Base-by-base conservation (phyloP, 2,888 invertebrate genomes). In the Drosophila macrospina region DNA sequence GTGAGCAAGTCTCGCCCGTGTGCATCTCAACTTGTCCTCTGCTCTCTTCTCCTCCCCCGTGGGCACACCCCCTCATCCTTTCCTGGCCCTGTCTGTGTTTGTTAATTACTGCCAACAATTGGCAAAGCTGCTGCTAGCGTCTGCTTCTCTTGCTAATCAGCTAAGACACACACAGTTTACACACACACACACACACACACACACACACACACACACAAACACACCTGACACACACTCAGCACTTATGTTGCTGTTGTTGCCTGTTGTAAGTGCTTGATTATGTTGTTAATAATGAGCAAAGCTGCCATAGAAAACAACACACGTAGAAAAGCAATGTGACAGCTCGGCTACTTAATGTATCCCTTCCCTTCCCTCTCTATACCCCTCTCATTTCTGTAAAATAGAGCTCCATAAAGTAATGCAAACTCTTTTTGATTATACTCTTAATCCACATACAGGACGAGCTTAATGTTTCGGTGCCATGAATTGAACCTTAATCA, bases 81-180 rank as follows among this genome's bases (percentile, higher is more conserved):
- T 15, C 10, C 10, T n/a, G 3, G 13, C 10, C 44, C 56, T 57
- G 59, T 56, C 45, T 60, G 63, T 72, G 69, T 72, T 69, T 69
- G 69, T 74, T 86, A 86, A 88, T 79, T 83, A 88, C 86, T 74
- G 80, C 84, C 74, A 76, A 79, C 83, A 88, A 74, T 83, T 76
- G 75, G 56, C 73, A 81, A 67, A 65, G 73, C 61, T 76, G 54
- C 45, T 57, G 60, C 26, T 47, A 50, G 30, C 47, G 64, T 57
- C 56, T 59, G 20, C 60, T 48, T 57, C 63, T 63, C 44, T 63
- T 61, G 86, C 83, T 86, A 86, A 83, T 83, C 86, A 88, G 71
- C 67, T 69, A 66, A 66, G 64, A 47, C 45, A 65, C 61, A 74
- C 54, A 67, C 56, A 57, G 37, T 15, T 37, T n/a, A 34, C 47